Base-by-base conservation (phyloP, 2,888 invertebrate genomes). In the Dicranocentrus wangi region DNA sequence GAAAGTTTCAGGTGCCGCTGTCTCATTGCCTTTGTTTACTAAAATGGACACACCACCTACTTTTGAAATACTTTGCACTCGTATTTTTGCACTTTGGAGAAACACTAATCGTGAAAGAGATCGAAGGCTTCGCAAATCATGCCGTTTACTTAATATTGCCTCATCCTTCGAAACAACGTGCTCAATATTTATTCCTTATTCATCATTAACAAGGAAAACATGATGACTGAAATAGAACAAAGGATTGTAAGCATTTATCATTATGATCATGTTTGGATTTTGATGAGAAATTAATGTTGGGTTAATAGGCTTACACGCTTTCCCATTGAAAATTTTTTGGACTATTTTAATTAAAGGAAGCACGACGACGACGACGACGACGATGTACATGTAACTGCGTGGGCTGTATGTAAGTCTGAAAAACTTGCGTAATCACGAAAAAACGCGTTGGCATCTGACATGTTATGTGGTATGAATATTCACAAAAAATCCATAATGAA, bases 41-140 rank as follows among this genome's bases (percentile, higher is more conserved):
- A 53, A 68, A 68, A 68, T 68, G 68, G 53, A 28, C 68, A 68
- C 68, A 68, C 68, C 68, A 68, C 25, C 32, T 15, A 2, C 2
- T 23, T 39, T 39, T n/a, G n/a, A n/a, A n/a, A n/a, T n/a, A n/a
- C n/a, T n/a, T n/a, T n/a, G n/a, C n/a, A n/a, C n/a, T n/a, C n/a
- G n/a, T n/a, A n/a, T n/a, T n/a, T n/a, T n/a, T n/a, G n/a, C n/a
- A n/a, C n/a, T n/a, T n/a, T n/a, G n/a, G n/a, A n/a, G n/a, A n/a
- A n/a, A n/a, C n/a, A n/a, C n/a, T n/a, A n/a, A n/a, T n/a, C n/a
- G n/a, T n/a, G n/a, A n/a, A n/a, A n/a, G n/a, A n/a, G n/a, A n/a
- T n/a, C n/a, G n/a, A n/a, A n/a, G n/a, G n/a, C n/a, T n/a, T n/a
- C n/a, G n/a, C n/a, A n/a, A n/a, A n/a, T n/a, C n/a, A n/a, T n/a